Evolutionary conservation across 92 coral and sea anemone species (phyloP), one percentile per base, ranked within the genome.

Genomic region (Chrysogorgia sp.): DNA sequence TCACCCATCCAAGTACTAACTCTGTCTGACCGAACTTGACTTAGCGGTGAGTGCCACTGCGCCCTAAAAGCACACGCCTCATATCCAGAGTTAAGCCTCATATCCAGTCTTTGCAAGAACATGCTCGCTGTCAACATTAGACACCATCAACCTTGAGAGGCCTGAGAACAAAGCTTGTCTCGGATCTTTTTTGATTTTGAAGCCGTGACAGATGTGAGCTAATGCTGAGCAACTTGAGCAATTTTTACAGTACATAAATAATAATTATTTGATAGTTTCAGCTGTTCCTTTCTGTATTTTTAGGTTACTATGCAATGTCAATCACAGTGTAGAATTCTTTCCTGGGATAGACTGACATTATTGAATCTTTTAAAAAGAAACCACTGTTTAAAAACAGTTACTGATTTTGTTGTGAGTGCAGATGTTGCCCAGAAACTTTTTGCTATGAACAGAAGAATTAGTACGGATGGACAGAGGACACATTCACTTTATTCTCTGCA

Each of bases 351-450:
- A 21, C 53, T 14, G 40, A 72, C 34, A 17, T 35, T 72, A 26
- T 29, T 53, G 33, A 34, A 55, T n/a, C 53, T 72, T 15, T 59
- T 72, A 5, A 31, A 56, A 59, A 72, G 34, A 34, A 72, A 55
- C 33, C 32, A 32, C 55, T 56, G 55, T 26, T 72, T 72, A 35
- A 72, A 72, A 26, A 59, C 79, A 53, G 79, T 72, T 53, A 28
- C 55, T 25, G 65, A 72, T 29, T 53, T 65, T 1, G 79, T 72
- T 53, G 65, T 72, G 15, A 72, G 79, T 55, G 33, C 9, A 53
- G 79, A 72, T 56, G 31, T 72, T 55, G 79, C 79, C 17, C 79
- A 72, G 41, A 72, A 72, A 72, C 17, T 72, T 21, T 72, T 72
- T 34, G 65, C 64, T 15, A 72, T 72, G 49, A 72, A 55, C 64